Percentiles rank a stretch among this genome's conserved stretches.
Evolutionary conservation across 1,140 invertebrate genomes (phyloP).

Genomic region (Globodera rostochiensis): DNA sequence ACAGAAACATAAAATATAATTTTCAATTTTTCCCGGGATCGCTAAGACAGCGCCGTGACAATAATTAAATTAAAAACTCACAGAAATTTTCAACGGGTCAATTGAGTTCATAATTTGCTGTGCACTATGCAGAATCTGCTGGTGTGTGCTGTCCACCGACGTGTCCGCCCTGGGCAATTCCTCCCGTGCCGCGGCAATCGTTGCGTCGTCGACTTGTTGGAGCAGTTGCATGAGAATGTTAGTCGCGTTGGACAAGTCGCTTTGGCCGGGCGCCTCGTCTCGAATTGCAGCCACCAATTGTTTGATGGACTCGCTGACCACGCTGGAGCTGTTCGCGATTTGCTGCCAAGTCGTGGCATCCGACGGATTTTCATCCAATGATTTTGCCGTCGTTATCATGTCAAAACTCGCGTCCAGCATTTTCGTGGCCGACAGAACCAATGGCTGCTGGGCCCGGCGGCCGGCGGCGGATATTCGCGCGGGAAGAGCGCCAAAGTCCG

Average conservation of each 20-base stretch:
- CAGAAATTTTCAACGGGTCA: conserved; percentile 73
- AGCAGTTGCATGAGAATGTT: conserved; percentile 78
- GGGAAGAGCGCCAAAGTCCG: conserved; percentile 87
- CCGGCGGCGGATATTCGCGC: conserved; percentile 81
- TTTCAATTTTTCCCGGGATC: no score
- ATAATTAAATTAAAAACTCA: background rate
- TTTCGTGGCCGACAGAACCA: conserved; percentile 78
- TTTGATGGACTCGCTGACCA: conserved; percentile 93
- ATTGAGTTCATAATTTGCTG: conserved; percentile 53
- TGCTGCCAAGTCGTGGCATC: conserved; percentile 91
- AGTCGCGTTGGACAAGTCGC: conserved; percentile 84
- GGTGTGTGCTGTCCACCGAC: conserved; percentile 55
- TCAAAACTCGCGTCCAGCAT: conserved; percentile 82
- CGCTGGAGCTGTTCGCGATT: conserved; percentile 87
- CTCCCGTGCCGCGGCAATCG: conserved; percentile 76
- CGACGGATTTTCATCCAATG: conserved; percentile 81
- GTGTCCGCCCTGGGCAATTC: conserved; percentile 26
- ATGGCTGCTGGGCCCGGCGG: conserved; percentile 78
- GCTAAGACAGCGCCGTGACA: no score
- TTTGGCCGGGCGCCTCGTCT: conserved; percentile 90
- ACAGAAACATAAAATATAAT: no score
- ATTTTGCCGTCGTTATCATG: conserved; percentile 85
- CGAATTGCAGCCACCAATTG: conserved; percentile 71
- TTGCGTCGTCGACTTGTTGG: conserved; percentile 80
- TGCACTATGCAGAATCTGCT: conserved; percentile 61